Evolutionary conservation across 2,888 invertebrate genomes (phyloP), one percentile per base, ranked within the genome.

Genomic region (Dicyrtoma fusca): DNA sequence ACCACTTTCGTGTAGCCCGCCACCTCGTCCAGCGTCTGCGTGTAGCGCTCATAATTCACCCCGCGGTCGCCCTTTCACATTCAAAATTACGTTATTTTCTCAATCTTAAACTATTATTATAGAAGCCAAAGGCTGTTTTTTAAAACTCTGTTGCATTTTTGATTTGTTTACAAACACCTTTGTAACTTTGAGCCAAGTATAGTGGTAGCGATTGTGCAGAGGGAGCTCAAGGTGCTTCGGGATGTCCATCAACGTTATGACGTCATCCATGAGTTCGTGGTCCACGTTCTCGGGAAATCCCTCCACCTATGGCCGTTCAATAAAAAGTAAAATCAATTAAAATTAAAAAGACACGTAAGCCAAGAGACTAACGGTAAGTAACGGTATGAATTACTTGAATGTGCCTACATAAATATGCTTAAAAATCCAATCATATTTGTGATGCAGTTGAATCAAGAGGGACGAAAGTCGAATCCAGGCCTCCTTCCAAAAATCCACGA

Each of bases 381-480:
- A n/a, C n/a, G n/a, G n/a, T n/a, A n/a, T n/a, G n/a, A n/a, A n/a
- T n/a, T n/a, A n/a, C n/a, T n/a, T n/a, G n/a, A n/a, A n/a, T 49
- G 19, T 3, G 14, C 63, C 13, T 72, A 74, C 74, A 45, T 57
- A 72, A 14, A 68, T 19, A 42, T 68, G 72, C 10, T 66, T 64
- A 45, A 74, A 72, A 14, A 69, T 55, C 62, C 62, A 65, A 23
- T 74, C 69, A 26, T 74, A 74, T 45, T 72, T 68, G 23, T 61
- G 62, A 23, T 72, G 71, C 21, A 74, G 11, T 63, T 72, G 74
- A 6, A 45, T 19, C 1, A 72, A 19, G 17, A 74, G n/a, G 1
- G 62, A 68, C 1, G 71, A 62, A n/a, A 72, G 17, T 62, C 63
- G 66, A n/a, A 74, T 62, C 74, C 74, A 74, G 42, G 42, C 63